Conservation (phyloP, 2,888 invertebrate genomes). For the Eilema griseolum region DNA sequence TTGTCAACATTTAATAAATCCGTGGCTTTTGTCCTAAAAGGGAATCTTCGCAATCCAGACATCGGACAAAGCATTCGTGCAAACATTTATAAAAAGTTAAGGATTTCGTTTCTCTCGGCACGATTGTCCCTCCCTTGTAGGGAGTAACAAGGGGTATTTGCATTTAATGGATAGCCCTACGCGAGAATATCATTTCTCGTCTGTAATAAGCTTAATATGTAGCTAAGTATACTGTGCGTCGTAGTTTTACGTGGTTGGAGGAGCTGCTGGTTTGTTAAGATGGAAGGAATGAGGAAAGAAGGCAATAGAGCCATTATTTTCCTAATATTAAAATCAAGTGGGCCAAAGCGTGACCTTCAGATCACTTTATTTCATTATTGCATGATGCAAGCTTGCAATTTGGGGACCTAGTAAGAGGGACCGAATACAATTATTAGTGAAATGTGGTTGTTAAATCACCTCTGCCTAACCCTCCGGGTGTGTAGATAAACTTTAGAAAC, state of each 20-base stretch:
- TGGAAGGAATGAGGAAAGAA: not conserved
- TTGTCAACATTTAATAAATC: conserved; percentile 77
- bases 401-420: too few relatives aligned
- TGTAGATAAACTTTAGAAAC: not conserved
- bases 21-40: conserved; percentile 71
- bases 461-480: too few relatives aligned
- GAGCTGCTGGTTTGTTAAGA: not conserved
- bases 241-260: not conserved
- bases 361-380: too few relatives aligned
- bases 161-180: conserved; percentile 63
- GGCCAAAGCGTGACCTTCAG: not conserved
- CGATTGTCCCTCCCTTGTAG: conserved; percentile 58
- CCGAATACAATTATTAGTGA: too few relatives aligned
- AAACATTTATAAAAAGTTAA: conserved; percentile 78
- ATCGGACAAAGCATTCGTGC: conserved; percentile 74
- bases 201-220: conserved; percentile 40
- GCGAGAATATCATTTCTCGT: conserved; percentile 49
- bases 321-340: not conserved
- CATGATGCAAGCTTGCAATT: too few relatives aligned
- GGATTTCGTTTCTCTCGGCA: conserved; percentile 62
- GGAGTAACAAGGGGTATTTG: conserved; percentile 61
- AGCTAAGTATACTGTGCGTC: conserved; percentile 15
- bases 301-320: not conserved
- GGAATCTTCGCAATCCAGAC: conserved; percentile 68
- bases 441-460: too few relatives aligned